Evolutionary conservation across 1,140 invertebrate genomes (phyloP).

Genomic region (Drosophila orena): DNA sequence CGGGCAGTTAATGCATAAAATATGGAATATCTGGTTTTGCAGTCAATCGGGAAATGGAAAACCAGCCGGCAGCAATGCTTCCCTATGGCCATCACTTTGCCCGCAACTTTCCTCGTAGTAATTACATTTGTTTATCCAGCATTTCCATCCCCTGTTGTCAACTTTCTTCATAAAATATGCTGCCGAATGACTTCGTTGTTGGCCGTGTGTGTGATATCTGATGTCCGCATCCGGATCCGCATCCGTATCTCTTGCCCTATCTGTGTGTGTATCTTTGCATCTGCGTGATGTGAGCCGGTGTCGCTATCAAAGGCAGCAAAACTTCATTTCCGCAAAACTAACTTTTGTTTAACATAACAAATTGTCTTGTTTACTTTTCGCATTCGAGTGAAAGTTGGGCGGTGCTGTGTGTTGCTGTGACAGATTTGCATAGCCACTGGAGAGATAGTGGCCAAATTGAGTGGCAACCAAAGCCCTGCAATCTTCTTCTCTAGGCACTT

Average conservation of each 20-base stretch:
- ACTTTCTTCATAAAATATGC: constrained; percentile 67
- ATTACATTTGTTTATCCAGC: constrained; percentile 66
- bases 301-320: constrained; percentile 69
- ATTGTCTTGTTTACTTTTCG: constrained; percentile 79
- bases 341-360: constrained; percentile 82
- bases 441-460: constrained; percentile 12
- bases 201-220: constrained; percentile 28
- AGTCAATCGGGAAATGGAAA: constrained; percentile 41
- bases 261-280: constrained; percentile 40
- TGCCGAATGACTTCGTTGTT: constrained; percentile 64
- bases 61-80: background rate
- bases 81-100: background rate
- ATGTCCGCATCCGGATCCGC: constrained; percentile 20
- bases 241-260: constrained; percentile 7
- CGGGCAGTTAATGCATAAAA: constrained; percentile 46
- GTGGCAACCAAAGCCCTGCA: background rate
- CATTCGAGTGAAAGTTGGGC: constrained; percentile 62
- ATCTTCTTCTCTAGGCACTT: constrained; percentile 24
- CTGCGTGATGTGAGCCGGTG: constrained; percentile 44
- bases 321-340: constrained; percentile 83
- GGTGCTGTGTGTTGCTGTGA: constrained; percentile 40
- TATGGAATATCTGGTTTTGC: constrained; percentile 39
- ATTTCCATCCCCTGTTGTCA: constrained; percentile 6
- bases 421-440: constrained; percentile 47
- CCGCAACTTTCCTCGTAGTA: constrained; percentile 50